A percentile compares a stretch with the other conserved stretches of the same genome.
Evolutionary conservation across 23 tunicate species (phyloP).

Genomic region (Phallusia fumigata): DNA sequence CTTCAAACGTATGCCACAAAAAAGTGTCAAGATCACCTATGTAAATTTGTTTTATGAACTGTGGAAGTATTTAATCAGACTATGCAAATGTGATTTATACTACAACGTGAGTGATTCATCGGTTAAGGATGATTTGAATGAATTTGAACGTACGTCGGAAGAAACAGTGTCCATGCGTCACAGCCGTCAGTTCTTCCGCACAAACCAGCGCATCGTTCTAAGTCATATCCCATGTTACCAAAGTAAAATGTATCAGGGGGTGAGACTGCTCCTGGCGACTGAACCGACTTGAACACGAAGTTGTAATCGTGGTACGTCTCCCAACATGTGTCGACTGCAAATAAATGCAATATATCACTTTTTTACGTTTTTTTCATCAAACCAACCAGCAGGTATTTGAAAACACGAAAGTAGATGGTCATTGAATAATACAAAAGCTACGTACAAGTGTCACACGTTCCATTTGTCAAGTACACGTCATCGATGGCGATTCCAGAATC

Average conservation of each 20-base stretch:
- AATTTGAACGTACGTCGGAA: constrained; percentile 31
- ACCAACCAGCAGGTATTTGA: too few relatives aligned
- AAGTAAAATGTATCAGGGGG: constrained; percentile 59
- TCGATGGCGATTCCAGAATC: constrained; percentile 65
- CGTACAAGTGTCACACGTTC: constrained; percentile 66
- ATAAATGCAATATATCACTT: neutral
- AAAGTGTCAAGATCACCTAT: too few relatives aligned
- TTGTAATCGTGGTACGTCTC: constrained; percentile 30
- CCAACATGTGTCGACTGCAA: constrained; percentile 43
- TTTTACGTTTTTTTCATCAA: too few relatives aligned
- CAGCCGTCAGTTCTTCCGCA: constrained; percentile 48
- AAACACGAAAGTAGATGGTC: too few relatives aligned
- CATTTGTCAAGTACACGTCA: constrained; percentile 39
- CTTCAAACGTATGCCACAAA: too few relatives aligned
- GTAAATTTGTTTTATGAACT: too few relatives aligned
- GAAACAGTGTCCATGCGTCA: constrained; percentile 40
- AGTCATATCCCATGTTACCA: constrained; percentile 49
- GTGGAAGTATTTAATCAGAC: too few relatives aligned
- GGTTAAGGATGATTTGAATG: too few relatives aligned
- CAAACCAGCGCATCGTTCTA: constrained; percentile 54
- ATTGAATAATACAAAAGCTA: neutral
- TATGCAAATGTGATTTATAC: too few relatives aligned
- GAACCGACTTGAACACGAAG: constrained; percentile 23
- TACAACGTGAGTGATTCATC: too few relatives aligned
- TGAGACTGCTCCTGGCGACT: constrained; percentile 14